These are phyloP conservation scores for Notoglanidium macrostoma DNA, from an alignment of 2,797 vertebrate species.

Conservation along the genomic window DNA sequence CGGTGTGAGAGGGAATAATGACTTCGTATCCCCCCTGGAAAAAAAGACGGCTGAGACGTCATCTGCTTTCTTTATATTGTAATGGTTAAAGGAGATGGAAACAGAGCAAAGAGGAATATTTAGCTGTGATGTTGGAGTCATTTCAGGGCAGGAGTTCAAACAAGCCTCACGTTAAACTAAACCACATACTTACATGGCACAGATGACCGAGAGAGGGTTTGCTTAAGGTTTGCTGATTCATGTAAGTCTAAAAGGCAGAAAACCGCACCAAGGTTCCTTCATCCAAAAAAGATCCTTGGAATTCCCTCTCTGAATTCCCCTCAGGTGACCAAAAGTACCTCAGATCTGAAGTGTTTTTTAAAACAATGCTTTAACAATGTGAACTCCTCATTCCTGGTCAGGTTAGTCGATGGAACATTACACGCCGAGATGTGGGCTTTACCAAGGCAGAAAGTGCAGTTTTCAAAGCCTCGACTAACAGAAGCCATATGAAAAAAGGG, in stretches of 20 bases:
- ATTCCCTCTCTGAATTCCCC: constrained; percentile 33
- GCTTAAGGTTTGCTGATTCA: constrained; percentile 31
- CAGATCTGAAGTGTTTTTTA: constrained; percentile 38
- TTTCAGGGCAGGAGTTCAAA: constrained; percentile 14
- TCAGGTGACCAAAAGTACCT: constrained; percentile 39
- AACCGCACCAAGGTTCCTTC: constrained; percentile 20
- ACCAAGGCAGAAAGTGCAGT: not conserved
- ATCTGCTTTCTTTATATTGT: constrained; percentile 45
- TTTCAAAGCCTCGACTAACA: constrained; percentile 1
- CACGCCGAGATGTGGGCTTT: constrained; percentile 31
- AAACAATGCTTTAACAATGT: constrained; percentile 36
- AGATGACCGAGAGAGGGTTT: constrained; percentile 21
- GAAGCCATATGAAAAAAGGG: constrained; percentile 19
- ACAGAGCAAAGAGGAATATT: constrained; percentile 33
- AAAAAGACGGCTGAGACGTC: constrained; percentile 10
- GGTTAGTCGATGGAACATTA: constrained; percentile 37
- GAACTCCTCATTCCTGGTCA: constrained; percentile 32
- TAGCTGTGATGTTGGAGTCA: constrained; percentile 14
- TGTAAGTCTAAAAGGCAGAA: constrained; percentile 26
- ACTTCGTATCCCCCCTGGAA: constrained; percentile 8
- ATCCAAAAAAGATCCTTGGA: constrained; percentile 30
- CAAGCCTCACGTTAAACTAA: constrained; percentile 10
- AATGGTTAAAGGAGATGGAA: constrained; percentile 40
- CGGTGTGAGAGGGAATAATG: constrained; percentile 17
- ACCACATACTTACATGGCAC: constrained; percentile 13